phyloP scores from a whole-genome alignment of 2,797 vertebrate species.

The Poecilia wingei region DNA sequence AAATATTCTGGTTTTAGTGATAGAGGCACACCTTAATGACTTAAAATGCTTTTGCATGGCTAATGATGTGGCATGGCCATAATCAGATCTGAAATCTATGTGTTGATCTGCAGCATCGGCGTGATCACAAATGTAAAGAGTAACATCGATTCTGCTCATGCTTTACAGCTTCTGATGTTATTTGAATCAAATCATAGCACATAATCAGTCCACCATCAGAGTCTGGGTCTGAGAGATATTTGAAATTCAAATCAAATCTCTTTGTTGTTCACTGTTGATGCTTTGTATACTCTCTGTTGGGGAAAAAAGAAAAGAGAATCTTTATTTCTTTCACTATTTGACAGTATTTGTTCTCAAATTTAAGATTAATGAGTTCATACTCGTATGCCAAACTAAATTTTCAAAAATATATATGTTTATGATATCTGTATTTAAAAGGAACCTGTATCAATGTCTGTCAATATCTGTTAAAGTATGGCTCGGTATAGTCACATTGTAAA shows the following conservation, averaged over 20 bases:
- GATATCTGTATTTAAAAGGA: background rate
- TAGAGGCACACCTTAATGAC: background rate
- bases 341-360: background rate
- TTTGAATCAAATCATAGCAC: constrained; percentile 17
- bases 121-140: constrained; percentile 2
- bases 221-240: constrained; percentile 9
- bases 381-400: background rate
- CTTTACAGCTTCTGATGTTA: constrained; percentile 24
- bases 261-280: constrained; percentile 11
- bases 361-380: background rate
- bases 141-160: constrained; percentile 20
- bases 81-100: constrained; percentile 18
- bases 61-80: background rate
- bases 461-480: no score
- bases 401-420: background rate
- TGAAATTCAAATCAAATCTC: constrained; percentile 38
- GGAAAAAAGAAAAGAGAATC: background rate
- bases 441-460: no score
- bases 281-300: background rate
- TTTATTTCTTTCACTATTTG: background rate
- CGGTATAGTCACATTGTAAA: no score
- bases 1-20: background rate
- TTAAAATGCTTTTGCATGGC: background rate
- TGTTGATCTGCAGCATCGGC: constrained; percentile 20
- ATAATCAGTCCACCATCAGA: background rate